Conservation (phyloP, 2,797 vertebrate genomes). For the Glossophaga mutica region DNA sequence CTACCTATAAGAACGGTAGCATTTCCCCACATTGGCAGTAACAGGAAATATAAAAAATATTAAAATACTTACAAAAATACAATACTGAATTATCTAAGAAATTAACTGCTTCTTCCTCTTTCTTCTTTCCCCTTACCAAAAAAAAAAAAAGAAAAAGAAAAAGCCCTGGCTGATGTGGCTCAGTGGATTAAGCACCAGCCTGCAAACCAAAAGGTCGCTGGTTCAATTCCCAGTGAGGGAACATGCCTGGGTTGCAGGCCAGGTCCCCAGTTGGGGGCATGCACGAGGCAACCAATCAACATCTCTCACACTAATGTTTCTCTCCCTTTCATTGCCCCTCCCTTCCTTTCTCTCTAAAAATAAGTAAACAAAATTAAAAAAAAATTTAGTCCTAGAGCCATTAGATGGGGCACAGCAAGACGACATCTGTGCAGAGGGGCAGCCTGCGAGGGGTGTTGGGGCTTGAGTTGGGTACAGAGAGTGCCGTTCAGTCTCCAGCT, state of each 20-base stretch:
- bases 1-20: neutral
- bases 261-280: too few species aligned
- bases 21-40: neutral
- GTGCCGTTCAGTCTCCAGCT: neutral
- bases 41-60: neutral
- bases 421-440: neutral
- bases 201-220: too few species aligned
- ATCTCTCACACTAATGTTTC: too few species aligned
- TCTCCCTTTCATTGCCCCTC: too few species aligned
- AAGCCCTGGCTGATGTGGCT: too few species aligned
- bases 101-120: neutral
- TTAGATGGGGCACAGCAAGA: neutral
- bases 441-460: neutral
- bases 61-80: neutral
- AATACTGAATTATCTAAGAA: neutral
- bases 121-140: neutral
- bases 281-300: too few species aligned
- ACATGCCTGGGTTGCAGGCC: too few species aligned
- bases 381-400: neutral
- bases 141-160: too few species aligned
- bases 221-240: too few species aligned
- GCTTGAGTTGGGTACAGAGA: neutral
- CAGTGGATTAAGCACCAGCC: too few species aligned
- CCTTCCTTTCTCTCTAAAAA: too few species aligned
- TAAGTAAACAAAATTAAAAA: too few species aligned